Base-by-base conservation (phyloP, 2,888 invertebrate species). In the Neoaliturus tenellus region DNA sequence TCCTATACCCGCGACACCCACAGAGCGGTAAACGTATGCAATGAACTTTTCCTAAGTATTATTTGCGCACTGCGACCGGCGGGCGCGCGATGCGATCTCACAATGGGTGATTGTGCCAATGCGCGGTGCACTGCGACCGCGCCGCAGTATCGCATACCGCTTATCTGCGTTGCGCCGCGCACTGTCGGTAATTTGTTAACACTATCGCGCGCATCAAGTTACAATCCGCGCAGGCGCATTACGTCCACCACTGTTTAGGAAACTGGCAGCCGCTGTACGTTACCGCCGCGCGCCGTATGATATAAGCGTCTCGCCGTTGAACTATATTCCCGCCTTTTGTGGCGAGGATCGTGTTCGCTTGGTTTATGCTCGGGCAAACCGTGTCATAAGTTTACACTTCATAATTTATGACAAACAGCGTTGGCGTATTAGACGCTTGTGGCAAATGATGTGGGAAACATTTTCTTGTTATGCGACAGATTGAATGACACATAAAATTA, bases 201-300 rank as follows among this genome's bases (percentile, higher is more conserved):
- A 33, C 69, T 69, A 69, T 69, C 69, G 33, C 69, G 28, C 39
- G 69, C 69, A 69, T 69, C 69, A 39, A 39, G 69, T 69, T 69
- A 69, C 69, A 20, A 4, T 69, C 39, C 69, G n/a, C 69, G 69
- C 62, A 62, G 28, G 62, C 62, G 62, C 31, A 17, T 25, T 14
- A 17, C 25, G 23, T 55, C 23, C 31, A 28, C 67, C 31, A 31
- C 67, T 67, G 31, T 67, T 67, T 67, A 67, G 67, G 67, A 17
- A 33, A 55, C 51, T 55, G 55, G 55, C 25, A 12, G 51, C 17
- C 51, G 25, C 17, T 48, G 28, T 62, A 62, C 62, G 31, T 62
- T 62, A 62, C 62, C 5, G 58, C 58, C 25, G 25, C 28, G 28
- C 25, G 62, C 62, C 23, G 55, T 62, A 62, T 62, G 62, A 62